Evolutionary conservation across 2,113 vertebrate genomes (phyloP).

Genomic region (Polypterus senegalus): DNA sequence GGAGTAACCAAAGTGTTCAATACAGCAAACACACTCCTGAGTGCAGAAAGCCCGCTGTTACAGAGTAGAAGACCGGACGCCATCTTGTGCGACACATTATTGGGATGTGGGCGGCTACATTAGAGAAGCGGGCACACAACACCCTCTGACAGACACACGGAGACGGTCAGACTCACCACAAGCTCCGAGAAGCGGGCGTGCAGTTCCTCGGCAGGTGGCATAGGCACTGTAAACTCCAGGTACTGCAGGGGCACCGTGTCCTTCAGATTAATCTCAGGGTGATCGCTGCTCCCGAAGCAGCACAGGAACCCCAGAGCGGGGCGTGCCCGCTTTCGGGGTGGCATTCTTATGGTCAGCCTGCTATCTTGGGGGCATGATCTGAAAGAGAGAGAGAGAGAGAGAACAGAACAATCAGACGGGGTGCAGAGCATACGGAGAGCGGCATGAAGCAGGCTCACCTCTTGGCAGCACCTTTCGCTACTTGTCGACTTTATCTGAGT

Average conservation of each 20-base stretch:
- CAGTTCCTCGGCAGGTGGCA: conserved; percentile 80
- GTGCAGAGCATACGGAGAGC: not conserved
- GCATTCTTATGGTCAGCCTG: conserved; percentile 63
- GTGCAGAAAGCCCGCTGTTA: too few species aligned
- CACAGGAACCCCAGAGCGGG: conserved; percentile 86
- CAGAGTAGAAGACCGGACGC: too few species aligned
- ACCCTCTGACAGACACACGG: not conserved
- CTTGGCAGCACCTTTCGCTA: too few species aligned
- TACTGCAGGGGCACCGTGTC: conserved; percentile 83
- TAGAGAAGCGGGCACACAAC: not conserved
- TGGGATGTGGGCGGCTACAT: not conserved
- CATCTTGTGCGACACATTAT: not conserved
- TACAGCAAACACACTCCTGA: too few species aligned
- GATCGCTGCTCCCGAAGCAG: conserved; percentile 78
- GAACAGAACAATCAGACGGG: not conserved
- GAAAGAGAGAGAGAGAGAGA: conserved; percentile 21
- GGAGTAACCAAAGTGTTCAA: too few species aligned
- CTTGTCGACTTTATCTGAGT: too few species aligned
- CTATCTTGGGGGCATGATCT: conserved; percentile 85
- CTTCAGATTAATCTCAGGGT: conserved; percentile 89
- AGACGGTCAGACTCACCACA: conserved; percentile 67
- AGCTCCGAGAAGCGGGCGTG: conserved; percentile 86
- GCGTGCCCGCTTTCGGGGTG: conserved; percentile 83
- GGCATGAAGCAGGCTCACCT: too few species aligned
- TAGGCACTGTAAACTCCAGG: conserved; percentile 85